These are phyloP conservation scores for Brachionus angularis DNA, from an alignment of 1,140 invertebrate species.

Conservation along the genomic window DNA sequence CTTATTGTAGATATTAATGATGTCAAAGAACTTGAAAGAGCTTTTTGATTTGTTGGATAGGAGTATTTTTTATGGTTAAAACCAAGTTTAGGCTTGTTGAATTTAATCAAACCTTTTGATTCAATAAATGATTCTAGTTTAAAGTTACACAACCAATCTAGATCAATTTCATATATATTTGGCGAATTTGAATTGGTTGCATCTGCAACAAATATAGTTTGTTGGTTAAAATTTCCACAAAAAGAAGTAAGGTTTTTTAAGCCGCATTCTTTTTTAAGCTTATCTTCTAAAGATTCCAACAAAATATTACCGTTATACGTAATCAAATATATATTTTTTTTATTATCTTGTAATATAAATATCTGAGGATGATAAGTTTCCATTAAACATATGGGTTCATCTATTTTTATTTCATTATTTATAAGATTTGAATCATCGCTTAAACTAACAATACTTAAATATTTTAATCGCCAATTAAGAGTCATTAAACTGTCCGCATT, in stretches of 20 bases:
- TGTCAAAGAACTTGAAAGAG: background rate
- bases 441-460: background rate
- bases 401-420: background rate
- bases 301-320: background rate
- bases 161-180: conserved; percentile 31
- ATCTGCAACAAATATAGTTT: background rate
- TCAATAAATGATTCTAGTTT: background rate
- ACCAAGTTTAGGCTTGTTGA: background rate
- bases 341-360: conserved; percentile 26
- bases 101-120: background rate
- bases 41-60: background rate
- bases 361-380: conserved; percentile 7
- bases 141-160: conserved; percentile 15
- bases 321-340: conserved; percentile 5
- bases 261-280: background rate
- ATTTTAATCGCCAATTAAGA: conserved; percentile 21
- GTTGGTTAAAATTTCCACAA: conserved; percentile 5
- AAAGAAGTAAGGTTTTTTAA: conserved; percentile 12
- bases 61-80: background rate
- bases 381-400: conserved; percentile 8
- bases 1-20: conserved; percentile 28
- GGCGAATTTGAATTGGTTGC: background rate
- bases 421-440: background rate
- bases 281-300: background rate
- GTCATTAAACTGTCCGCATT: background rate